Base-by-base conservation (phyloP, 1,140 invertebrate genomes). In the Caenorhabditis brenneri region DNA sequence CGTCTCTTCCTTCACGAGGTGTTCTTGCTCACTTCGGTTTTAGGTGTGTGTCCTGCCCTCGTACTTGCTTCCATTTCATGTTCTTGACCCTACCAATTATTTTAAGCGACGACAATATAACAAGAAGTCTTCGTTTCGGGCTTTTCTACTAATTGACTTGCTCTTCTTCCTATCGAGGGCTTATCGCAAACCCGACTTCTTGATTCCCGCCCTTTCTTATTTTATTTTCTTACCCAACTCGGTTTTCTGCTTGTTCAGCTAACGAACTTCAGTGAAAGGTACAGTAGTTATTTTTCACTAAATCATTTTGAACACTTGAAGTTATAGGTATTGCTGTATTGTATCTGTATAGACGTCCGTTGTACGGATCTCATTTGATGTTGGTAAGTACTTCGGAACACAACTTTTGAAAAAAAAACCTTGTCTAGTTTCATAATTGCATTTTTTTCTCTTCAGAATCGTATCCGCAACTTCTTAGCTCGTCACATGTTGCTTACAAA, bases 31-130 rank as follows among this genome's bases (percentile, higher is more conserved):
- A 74, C 36, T 65, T 65, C 58, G 19, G 53, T 19, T 39, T 74
- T 74, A 74, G 36, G 36, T 74, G 16, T 42, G 33, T 74, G 65
- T 15, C 53, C 53, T 55, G n/a, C 36, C 9, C 22, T 15, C 33
- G 33, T 42, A 42, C 36, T 39, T 42, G 22, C 24, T 22, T 58
- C 15, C n/a, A 24, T 74, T 74, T 74, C 24, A 74, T 42, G 33
- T 39, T 74, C 22, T 27, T 74, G 65, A 74, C 65, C 15, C 65
- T 74, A 46, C 65, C 65, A 74, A 74, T 74, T 74, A 74, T 74
- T 74, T 74, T 74, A 74, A 74, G 65, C 65, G 65, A 74, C 65
- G 65, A 39, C 65, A 74, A 74, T 74, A 74, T 39, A 42, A 65
- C 58, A 65, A 65, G 58, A 42, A 74, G 65, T 39, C 65, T 65